Base-by-base conservation (phyloP, 2,888 invertebrate genomes). In the Monochamus alternatus region DNA sequence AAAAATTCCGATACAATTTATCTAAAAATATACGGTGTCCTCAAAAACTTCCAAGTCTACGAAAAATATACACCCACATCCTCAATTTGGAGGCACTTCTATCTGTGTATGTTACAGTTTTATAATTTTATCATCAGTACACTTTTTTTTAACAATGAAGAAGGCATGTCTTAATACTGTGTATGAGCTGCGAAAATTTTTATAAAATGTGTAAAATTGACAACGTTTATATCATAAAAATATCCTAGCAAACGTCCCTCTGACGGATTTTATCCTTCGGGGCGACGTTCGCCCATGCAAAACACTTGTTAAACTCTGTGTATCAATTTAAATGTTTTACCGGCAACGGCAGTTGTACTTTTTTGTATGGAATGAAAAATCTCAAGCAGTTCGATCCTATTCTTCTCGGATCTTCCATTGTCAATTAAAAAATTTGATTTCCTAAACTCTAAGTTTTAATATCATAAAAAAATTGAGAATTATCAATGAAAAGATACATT, bases 201-300 rank as follows among this genome's bases (percentile, higher is more conserved):
- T 71, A 62, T 71, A 71, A 71, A 71, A 12, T 47, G 71, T 71
- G 63, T 71, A 71, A 71, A 69, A 71, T 71, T 71, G 71, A 71
- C 71, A 71, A 71, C 71, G 62, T 63, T 70, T 31, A 22, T 22
- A 63, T 31, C 38, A 63, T 55, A 64, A 44, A 63, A 38, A 60
- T 63, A 70, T 71, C 22, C 51, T 22, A 14, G 8, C 31, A 44
- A 69, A 32, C 59, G 30, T 14, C 22, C 8, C 22, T 10, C 38
- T 9, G 10, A 32, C 55, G 30, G 32, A 66, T 14, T n/a, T 32
- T n/a, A 14, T n/a, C 31, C 38, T 38, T 63, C 5, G 8, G 14
- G n/a, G n/a, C 14, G 5, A 43, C n/a, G 38, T 43, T 43, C n/a
- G 14, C 14, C 8, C 5, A 66, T 43, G 62, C 22, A 47, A 51